Base-by-base conservation (phyloP, 1,140 invertebrate species). In the Temnothorax curvispinosus region DNA sequence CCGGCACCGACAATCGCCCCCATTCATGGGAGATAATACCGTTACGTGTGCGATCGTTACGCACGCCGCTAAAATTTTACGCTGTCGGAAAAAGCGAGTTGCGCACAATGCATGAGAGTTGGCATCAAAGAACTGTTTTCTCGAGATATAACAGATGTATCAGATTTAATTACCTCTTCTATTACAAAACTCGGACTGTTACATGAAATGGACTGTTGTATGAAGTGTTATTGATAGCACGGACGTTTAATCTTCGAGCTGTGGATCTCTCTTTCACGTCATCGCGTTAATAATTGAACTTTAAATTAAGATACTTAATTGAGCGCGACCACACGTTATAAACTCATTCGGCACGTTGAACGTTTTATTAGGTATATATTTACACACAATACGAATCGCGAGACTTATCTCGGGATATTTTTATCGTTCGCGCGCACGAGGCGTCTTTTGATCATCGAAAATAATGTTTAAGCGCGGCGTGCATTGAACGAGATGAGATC, bases 361-460 rank as follows among this genome's bases (percentile, higher is more conserved):
- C 35, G 41, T 44, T 18, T n/a, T 11, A 11, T 11, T 13, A n/a
- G 18, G 15, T 58, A 60, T 74, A 60, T 72, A 74, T 84, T 75
- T 60, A 60, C 35, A 75, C 18, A 60, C 18, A 74, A 60, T 82
- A 35, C 38, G 21, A 60, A 76, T 81, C 84, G 65, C 11, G 60
- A 85, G 47, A 60, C 32, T 47, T 58, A 58, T 58, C 38, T 35
- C 50, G 58, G 58, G 76, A 88, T 88, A 86, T 81, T 81, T 77
- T 76, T 80, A 44, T 44, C 69, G 75, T 21, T 50, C 44, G 69
- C 52, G 56, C 21, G 7, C 27, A 27, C 62, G 80, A 41, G 78
- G 81, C 78, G 80, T 74, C 89, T 90, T 91, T 82, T 88, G 87
- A 91, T 90, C 58, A 89, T 87, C 86, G 86, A 88, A 88, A 90